Base-by-base conservation (phyloP, 2,113 vertebrate species). In the Glaucidium brasilianum region DNA sequence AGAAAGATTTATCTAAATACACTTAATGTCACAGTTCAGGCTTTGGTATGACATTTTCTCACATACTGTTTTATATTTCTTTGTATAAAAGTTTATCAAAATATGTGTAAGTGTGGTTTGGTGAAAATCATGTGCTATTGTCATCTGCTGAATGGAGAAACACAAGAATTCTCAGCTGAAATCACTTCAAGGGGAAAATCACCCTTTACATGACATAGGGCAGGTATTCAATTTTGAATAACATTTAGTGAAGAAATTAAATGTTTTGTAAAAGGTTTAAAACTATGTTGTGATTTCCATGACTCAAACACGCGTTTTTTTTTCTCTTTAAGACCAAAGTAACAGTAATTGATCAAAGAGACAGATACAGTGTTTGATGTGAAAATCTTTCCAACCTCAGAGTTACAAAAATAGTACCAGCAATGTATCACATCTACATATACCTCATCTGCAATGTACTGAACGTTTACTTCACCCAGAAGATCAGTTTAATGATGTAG, bases 351-450 rank as follows among this genome's bases (percentile, higher is more conserved):
- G 91, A 94, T 96, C 86, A 85, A 22, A 92, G 69, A 88, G 25
- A 21, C 60, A 82, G 93, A 94, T 91, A 88, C 4, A 53, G 66
- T 41, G 34, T 49, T 60, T 96, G 92, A 39, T 90, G 90, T 79
- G 50, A 80, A 80, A 85, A 66, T 66, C 45, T 94, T 97, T 97
- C 96, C 96, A 94, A 88, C 85, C 86, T 92, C 87, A 82, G 35
- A 32, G 37, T 39, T 83, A 71, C 78, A 64, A 74, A 96, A 91
- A 95, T 91, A 97, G 92, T 19, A 78, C 49, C 74, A 82, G 66
- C 64, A 74, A 50, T 16, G 13, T 49, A 34, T 37, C 68, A 60
- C 67, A 47, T 18, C 8, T 81, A 66, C 56, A 39, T 20, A 6
- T 43, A 63, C 22, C 77, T 41, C 11, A 90, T 55, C 64, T 81